phyloP scores from a whole-genome alignment of 2,797 vertebrate genomes.

The Ceryle rudis region DNA sequence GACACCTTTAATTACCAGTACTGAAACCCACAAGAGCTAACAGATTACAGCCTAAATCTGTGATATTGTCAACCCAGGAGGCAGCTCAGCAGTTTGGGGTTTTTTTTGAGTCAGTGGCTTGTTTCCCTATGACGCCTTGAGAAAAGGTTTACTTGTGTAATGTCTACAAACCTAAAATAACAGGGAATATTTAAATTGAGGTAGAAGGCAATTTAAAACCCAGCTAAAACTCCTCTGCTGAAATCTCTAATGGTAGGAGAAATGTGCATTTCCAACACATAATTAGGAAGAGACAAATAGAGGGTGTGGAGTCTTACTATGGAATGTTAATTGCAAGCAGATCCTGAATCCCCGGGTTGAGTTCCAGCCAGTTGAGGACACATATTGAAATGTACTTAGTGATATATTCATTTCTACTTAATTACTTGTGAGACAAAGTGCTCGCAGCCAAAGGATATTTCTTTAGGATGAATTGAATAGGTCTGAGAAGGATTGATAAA shows the following conservation, averaged over 20 bases:
- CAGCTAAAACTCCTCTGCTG: conserved; percentile 63
- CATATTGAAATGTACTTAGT: conserved; percentile 55
- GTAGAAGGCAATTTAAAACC: conserved; percentile 70
- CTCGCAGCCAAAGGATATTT: conserved; percentile 21
- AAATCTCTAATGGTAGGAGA: conserved; percentile 54
- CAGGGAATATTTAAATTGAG: conserved; percentile 70
- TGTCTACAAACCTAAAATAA: conserved; percentile 73
- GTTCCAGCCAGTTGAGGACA: conserved; percentile 65
- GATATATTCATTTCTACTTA: conserved; percentile 47
- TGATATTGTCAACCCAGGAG: conserved; percentile 35
- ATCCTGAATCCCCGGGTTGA: conserved; percentile 59
- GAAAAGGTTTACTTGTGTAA: conserved; percentile 74
- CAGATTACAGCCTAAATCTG: conserved; percentile 65
- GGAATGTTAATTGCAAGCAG: conserved; percentile 74
- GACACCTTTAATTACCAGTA: conserved; percentile 58
- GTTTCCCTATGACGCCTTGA: conserved; percentile 67
- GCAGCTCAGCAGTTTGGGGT: not conserved
- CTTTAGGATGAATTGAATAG: conserved; percentile 33
- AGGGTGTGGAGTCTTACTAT: conserved; percentile 70
- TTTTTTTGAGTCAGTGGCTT: conserved; percentile 20
- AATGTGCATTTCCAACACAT: conserved; percentile 60
- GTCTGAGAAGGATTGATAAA: conserved; percentile 27
- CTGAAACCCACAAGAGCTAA: conserved; percentile 66
- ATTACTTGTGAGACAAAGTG: conserved; percentile 48
- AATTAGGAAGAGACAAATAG: conserved; percentile 67